These are phyloP conservation scores for Aplysina aerophoba DNA, from an alignment of 37 sponge, comb jelly and placozoan genomes.

Conservation along the genomic window DNA sequence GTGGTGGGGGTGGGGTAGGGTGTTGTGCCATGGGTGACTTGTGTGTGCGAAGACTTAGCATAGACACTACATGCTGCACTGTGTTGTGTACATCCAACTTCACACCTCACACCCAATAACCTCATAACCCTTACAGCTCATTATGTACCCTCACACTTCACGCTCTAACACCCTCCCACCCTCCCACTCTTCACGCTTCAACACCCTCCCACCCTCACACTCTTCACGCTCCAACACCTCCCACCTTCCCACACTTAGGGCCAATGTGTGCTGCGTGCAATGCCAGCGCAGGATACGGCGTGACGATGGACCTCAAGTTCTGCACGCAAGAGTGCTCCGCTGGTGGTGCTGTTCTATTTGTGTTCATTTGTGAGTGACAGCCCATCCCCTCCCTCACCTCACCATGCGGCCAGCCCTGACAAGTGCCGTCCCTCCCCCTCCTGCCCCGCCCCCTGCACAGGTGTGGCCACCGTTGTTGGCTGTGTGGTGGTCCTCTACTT, in stretches of 20 bases:
- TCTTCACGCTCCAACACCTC: slow-evolving; percentile 44
- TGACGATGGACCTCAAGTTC: slow-evolving; percentile 64
- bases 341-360: slow-evolving; percentile 49
- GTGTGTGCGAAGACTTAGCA: too few relatives aligned
- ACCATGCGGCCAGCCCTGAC: too few relatives aligned
- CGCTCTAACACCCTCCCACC: slow-evolving; percentile 36
- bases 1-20: too few relatives aligned
- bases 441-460: slow-evolving; percentile 28
- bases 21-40: too few relatives aligned
- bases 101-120: too few relatives aligned
- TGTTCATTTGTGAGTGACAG: slow-evolving; percentile 45
- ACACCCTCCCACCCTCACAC: too few relatives aligned
- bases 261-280: slow-evolving; percentile 58
- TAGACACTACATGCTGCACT: too few relatives aligned
- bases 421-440: too few relatives aligned
- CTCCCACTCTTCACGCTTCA: too few relatives aligned
- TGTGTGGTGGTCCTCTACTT: slow-evolving; percentile 41
- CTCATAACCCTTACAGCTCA: too few relatives aligned
- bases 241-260: slow-evolving; percentile 61
- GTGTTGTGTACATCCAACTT: too few relatives aligned
- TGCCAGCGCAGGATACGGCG: slow-evolving; percentile 18
- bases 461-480: slow-evolving; percentile 39
- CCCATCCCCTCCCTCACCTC: neutral
- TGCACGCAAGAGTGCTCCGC: slow-evolving; percentile 26
- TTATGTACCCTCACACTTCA: slow-evolving; percentile 46